phyloP scores from a whole-genome alignment of 1,140 invertebrate genomes.

The Spodoptera litura region DNA sequence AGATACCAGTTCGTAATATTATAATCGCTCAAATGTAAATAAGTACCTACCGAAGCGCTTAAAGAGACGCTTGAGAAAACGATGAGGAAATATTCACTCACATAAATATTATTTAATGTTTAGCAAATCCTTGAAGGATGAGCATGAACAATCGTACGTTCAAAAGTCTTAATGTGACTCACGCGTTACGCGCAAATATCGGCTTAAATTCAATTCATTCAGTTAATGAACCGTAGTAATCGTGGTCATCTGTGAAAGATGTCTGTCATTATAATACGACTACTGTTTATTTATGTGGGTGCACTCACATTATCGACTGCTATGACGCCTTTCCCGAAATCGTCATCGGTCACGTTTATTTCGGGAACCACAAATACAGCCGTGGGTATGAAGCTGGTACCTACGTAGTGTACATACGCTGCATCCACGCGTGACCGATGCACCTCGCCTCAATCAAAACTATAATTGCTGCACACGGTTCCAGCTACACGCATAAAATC shows the following conservation, averaged over 20 bases:
- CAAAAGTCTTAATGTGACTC: slow-evolving; percentile 36
- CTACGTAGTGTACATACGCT: background rate
- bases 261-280: slow-evolving; percentile 59
- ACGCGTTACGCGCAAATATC: slow-evolving; percentile 33
- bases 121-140: slow-evolving; percentile 22
- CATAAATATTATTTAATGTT: slow-evolving; percentile 30
- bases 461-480: slow-evolving; percentile 20
- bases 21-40: slow-evolving; percentile 11
- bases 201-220: slow-evolving; percentile 51
- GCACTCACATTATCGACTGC: slow-evolving; percentile 67
- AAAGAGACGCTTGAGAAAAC: background rate
- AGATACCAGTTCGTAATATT: background rate
- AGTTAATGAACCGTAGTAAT: slow-evolving; percentile 64
- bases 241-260: slow-evolving; percentile 68
- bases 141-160: slow-evolving; percentile 24
- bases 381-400: slow-evolving; percentile 27
- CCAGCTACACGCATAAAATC: background rate
- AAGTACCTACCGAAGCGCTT: background rate
- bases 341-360: slow-evolving; percentile 76
- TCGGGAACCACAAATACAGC: slow-evolving; percentile 62
- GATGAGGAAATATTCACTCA: slow-evolving; percentile 8
- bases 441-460: slow-evolving; percentile 20
- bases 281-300: slow-evolving; percentile 67
- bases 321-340: slow-evolving; percentile 76
- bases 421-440: slow-evolving; percentile 33